A percentile compares a stretch with the other conserved stretches of the same genome.
Evolutionary conservation across 2,113 vertebrate genomes (phyloP).

Genomic region (Struthio camelus): DNA sequence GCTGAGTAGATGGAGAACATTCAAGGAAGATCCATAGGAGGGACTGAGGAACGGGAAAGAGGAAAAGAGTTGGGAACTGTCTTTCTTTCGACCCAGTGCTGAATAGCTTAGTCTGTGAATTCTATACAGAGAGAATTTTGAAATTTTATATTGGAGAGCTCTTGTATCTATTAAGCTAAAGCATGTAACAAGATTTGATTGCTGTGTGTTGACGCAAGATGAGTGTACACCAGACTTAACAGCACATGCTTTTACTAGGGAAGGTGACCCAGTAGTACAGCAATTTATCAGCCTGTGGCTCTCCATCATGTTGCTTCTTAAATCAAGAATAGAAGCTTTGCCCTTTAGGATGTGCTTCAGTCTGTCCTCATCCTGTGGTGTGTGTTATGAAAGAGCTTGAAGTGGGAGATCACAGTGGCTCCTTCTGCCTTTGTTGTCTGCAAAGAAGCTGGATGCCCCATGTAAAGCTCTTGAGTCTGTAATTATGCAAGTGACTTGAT

Average conservation of each 20-base stretch:
- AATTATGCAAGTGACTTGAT: not conserved
- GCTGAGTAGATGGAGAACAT: not conserved
- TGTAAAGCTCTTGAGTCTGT: not conserved
- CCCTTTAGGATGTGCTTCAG: not conserved
- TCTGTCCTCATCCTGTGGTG: not conserved
- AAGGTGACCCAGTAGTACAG: not conserved
- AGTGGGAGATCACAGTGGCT: not conserved
- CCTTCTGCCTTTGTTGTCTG: not conserved
- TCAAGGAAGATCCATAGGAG: not conserved
- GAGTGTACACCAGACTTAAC: not conserved
- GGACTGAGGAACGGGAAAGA: not conserved
- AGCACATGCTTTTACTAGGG: not conserved
- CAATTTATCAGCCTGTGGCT: not conserved
- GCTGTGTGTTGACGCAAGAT: not conserved
- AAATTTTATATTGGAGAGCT: not conserved
- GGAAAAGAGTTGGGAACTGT: not conserved
- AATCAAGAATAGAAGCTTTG: not conserved
- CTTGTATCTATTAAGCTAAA: not conserved
- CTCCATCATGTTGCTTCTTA: not conserved
- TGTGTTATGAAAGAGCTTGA: not conserved
- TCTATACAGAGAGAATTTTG: not conserved
- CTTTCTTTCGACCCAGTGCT: not conserved
- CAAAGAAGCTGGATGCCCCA: not conserved
- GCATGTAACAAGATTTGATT: conserved; percentile 5
- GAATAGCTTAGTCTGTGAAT: not conserved